Evolutionary conservation across 1,140 invertebrate genomes (phyloP).

Genomic region (Macrocentrus cingulum): DNA sequence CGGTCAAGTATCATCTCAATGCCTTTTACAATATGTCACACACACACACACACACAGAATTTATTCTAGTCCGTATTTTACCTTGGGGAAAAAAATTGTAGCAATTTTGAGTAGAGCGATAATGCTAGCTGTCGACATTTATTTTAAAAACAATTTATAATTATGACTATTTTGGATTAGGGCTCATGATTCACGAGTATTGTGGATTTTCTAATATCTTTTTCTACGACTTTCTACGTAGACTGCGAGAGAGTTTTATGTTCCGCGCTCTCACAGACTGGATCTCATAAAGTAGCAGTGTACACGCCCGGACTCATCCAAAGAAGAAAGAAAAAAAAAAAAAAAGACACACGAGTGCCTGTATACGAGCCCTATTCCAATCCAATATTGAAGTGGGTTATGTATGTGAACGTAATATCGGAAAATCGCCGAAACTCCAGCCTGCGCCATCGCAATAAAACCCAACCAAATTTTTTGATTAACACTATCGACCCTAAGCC

Average conservation of each 20-base stretch:
- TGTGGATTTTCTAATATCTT: constrained; percentile 24
- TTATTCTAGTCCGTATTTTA: no score
- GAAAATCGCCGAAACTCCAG: constrained; percentile 15
- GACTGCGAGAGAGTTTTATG: constrained; percentile 21
- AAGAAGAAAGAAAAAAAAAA: neutral
- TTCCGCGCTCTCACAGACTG: neutral
- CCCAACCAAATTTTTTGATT: no score
- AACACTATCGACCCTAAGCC: no score
- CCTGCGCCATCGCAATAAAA: neutral
- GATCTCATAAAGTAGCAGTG: constrained; percentile 24
- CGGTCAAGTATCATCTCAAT: neutral
- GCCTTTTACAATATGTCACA: neutral
- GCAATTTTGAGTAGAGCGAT: no score
- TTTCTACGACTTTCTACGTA: constrained; percentile 17
- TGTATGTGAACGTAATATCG: constrained; percentile 21
- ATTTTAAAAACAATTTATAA: no score
- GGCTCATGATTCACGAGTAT: constrained; percentile 9
- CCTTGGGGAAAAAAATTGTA: no score
- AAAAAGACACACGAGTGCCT: constrained; percentile 3
- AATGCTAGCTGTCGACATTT: no score
- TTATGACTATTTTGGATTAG: no score
- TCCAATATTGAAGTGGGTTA: constrained; percentile 11
- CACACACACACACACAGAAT: no score
- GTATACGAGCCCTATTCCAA: constrained; percentile 8
- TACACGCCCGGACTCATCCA: constrained; percentile 16